Evolutionary conservation across 92 coral and sea anemone genomes (phyloP).

Genomic region (Pocillopora meandrina): DNA sequence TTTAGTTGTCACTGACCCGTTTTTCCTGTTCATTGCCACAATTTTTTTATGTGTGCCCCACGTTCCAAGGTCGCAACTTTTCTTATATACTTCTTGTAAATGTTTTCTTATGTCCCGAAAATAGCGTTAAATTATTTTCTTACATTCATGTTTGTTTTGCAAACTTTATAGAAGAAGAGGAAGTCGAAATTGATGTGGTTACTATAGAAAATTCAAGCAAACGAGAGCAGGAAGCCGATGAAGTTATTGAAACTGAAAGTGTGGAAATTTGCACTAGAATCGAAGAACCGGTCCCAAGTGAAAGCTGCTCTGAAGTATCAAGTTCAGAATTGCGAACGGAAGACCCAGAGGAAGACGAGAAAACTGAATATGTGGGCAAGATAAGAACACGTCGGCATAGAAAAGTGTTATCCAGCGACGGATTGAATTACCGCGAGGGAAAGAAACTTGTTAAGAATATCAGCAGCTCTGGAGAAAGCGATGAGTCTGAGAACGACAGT

Average conservation of each 20-base stretch:
- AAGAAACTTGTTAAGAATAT: conserved; percentile 56
- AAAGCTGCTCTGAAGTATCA: conserved; percentile 55
- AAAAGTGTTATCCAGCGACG: conserved; percentile 64
- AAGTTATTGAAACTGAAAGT: conserved; percentile 24
- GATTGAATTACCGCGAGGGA: conserved; percentile 58
- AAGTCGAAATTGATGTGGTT: conserved; percentile 97
- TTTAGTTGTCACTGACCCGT: conserved; percentile 11
- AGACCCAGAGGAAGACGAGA: conserved; percentile 56
- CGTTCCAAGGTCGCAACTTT: conserved; percentile 25
- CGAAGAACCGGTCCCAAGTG: conserved; percentile 36
- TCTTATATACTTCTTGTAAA: not conserved
- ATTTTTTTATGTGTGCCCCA: not conserved
- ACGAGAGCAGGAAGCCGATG: conserved; percentile 61
- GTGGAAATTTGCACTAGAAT: conserved; percentile 31
- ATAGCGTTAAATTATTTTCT: conserved; percentile 28
- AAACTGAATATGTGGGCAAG: conserved; percentile 82
- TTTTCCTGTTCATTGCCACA: conserved; percentile 18
- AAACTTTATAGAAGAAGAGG: conserved; percentile 89
- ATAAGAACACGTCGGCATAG: conserved; percentile 73
- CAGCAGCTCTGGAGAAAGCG: conserved; percentile 83
- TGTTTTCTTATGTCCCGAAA: conserved; percentile 9
- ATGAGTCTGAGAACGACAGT: conserved; percentile 94
- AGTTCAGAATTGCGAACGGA: conserved; percentile 43
- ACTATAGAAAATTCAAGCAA: conserved; percentile 83
- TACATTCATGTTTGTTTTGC: conserved; percentile 42